Base-by-base conservation (phyloP, 1,140 invertebrate species). In the Heliconius himera region DNA sequence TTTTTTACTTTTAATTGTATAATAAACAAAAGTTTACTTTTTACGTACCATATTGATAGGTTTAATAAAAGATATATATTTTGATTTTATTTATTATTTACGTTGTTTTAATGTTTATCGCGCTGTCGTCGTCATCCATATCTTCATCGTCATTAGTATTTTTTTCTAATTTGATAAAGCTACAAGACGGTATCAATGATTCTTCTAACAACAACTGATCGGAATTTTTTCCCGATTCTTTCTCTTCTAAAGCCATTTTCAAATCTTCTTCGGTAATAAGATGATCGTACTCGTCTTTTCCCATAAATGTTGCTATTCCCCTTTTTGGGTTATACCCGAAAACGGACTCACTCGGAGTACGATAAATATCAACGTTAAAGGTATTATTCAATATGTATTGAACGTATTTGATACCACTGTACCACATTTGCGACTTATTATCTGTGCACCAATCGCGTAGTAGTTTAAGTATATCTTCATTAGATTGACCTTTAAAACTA, bases 361-460 rank as follows among this genome's bases (percentile, higher is more conserved):
- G 83, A 78, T 82, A 84, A 51, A 89, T 81, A 8, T 75, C 60
- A 6, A 80, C 56, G 70, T 88, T 77, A 54, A 88, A 88, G 8
- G 78, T 84, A n/a, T 84, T 86, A 66, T 89, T 90, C 60, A 89
- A 80, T 0, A 81, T 73, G 75, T 89, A 81, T 74, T 90, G 89
- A 16, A 90, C 83, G 78, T 80, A 88, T 71, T 89, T 90, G 3
- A 88, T 77, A 16, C 86, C 87, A 33, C 86, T 76, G 41, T 89
- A 83, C 89, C 89, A 90, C 73, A 86, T 88, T 29, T 76, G 74
- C 1, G 76, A 74, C 2, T 38, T 76, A 70, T 87, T 85, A 16
- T 84, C 78, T 54, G 81, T 77, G 8, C 87, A 70, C 88, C 85
- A 88, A 54, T 85, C 84, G 46, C 85, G 83, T 51, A 90, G 60